Evolutionary conservation across 2,888 invertebrate genomes (phyloP), one percentile per base, ranked within the genome.

Genomic region (Xylota sylvarum): DNA sequence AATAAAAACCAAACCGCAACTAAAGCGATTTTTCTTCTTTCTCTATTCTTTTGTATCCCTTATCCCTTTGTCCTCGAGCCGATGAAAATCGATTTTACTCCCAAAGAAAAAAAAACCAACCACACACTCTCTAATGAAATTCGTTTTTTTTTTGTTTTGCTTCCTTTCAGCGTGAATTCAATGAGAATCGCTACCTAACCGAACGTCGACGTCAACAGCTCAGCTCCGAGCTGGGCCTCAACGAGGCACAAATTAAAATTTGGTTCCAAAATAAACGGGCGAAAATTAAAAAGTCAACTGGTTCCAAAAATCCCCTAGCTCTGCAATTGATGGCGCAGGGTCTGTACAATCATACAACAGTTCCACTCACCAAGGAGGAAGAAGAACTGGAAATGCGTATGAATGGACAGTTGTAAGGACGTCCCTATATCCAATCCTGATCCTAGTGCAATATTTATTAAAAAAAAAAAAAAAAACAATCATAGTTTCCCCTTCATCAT

Each of bases 241-340:
- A 98, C 89, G 99, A 99, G 92, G 98, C 98, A 0, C 99, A 99
- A 93, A 99, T 98, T 92, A 98, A 98, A 94, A 98, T 98, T 92
- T 98, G 98, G 98, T 98, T 98, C 93, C 97, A 98, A 94, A 98
- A 98, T 93, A 98, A 98, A 92, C 94, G 98, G 14, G 99, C 99
- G 88, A 98, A 98, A 93, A 96, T 98, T 92, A 99, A 99, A 94
- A 98, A 98, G 92, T 95, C 97, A 0, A 95, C 95, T 0, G 97
- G 97, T 0, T 96, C 96, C 89, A 95, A 96, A 90, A 97, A 97
- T 92, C 96, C 97, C 0, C 93, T 98, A 73, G 98, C 98, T 0
- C 91, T 97, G 76, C 97, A 98, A 90, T 94, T 98, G 89, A 98
- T 98, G 97, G 98, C 98, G 0, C 98, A 98, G 91, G 98, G 98